A percentile compares a stretch with the other conserved stretches of the same genome.
phyloP scores from a whole-genome alignment of 2,888 invertebrate species.

The Nomada ferruginata region DNA sequence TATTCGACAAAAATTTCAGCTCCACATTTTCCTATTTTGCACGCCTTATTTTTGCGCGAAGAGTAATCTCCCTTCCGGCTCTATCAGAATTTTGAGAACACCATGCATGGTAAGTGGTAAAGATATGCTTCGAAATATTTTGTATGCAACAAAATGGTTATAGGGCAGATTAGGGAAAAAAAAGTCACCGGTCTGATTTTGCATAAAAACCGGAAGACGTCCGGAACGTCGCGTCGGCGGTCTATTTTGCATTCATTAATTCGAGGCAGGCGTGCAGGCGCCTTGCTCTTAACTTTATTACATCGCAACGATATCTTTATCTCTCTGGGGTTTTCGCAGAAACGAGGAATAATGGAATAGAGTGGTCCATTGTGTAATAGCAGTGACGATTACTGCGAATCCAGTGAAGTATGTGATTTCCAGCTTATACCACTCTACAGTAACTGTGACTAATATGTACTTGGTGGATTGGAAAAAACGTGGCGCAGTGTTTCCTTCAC shows the following conservation, averaged over 20 bases:
- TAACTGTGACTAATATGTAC: slow-evolving; percentile 15
- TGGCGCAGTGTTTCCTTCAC: not conserved
- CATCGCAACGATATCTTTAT: slow-evolving; percentile 62
- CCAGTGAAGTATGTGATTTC: slow-evolving; percentile 36
- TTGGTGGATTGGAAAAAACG: not conserved
- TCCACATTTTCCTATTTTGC: too few species aligned
- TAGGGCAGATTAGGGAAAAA: not conserved
- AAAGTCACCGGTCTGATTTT: not conserved
- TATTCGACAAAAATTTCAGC: too few species aligned
- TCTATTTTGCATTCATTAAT: slow-evolving; percentile 55
- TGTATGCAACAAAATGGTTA: too few species aligned
- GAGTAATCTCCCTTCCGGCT: too few species aligned
- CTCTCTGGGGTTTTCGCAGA: slow-evolving; percentile 62
- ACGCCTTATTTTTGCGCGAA: too few species aligned
- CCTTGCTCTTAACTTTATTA: slow-evolving; percentile 54
- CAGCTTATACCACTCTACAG: slow-evolving; percentile 10
- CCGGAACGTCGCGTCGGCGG: slow-evolving; percentile 20
- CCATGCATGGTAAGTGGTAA: too few species aligned
- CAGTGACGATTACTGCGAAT: slow-evolving; percentile 50
- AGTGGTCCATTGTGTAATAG: slow-evolving; percentile 71
- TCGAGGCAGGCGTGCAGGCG: slow-evolving; percentile 28
- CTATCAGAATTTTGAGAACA: too few species aligned
- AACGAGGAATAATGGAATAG: slow-evolving; percentile 69
- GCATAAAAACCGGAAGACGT: slow-evolving; percentile 17
- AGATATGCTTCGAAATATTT: not conserved